Base-by-base conservation (phyloP, 1,140 invertebrate genomes). In the Gryllus bimaculatus region DNA sequence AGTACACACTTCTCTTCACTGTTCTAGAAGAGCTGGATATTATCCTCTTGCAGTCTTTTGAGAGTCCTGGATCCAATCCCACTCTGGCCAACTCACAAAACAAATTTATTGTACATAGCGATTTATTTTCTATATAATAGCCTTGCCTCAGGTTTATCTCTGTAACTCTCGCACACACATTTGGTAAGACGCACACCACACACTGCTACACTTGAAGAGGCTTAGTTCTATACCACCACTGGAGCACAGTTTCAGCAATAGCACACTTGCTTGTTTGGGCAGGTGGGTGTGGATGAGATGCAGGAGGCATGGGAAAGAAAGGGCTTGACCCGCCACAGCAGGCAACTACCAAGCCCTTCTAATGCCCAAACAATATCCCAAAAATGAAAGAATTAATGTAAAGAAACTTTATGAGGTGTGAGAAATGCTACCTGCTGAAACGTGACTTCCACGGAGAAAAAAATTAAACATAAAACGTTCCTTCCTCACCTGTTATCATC, bases 201-300 rank as follows among this genome's bases (percentile, higher is more conserved):
- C 78, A 78, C 78, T 78, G 78, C 78, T 78, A 78, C 26, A 78
- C 73, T 73, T 74, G 66, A 78, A 78, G 78, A 78, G 78, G 78
- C 78, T 78, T 39, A 74, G 54, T 78, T 78, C 78, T 73, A 47
- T 75, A 26, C 74, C 20, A 78, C 78, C 66, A 74, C 78, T 73
- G 78, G 78, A 78, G 49, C 78, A 73, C 26, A 78, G 78, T 78
- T 78, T 78, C 78, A 78, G 78, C 78, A 78, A 26, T 78, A 78
- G 78, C 78, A 78, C 54, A 49, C 48, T 48, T 48, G 76, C 47
- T 66, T 66, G 54, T 66, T 66, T 77, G 76, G 76, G 47, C 76
- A 77, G 76, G 76, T 39, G 26, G 74, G 74, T 48, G 47, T 48
- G 47, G 47, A 77, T 77, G n/a, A 48, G 76, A 48, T 77, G 76